These are phyloP conservation scores for Drosophila parthenogenetica DNA, from an alignment of 2,888 invertebrate genomes.

Conservation along the genomic window DNA sequence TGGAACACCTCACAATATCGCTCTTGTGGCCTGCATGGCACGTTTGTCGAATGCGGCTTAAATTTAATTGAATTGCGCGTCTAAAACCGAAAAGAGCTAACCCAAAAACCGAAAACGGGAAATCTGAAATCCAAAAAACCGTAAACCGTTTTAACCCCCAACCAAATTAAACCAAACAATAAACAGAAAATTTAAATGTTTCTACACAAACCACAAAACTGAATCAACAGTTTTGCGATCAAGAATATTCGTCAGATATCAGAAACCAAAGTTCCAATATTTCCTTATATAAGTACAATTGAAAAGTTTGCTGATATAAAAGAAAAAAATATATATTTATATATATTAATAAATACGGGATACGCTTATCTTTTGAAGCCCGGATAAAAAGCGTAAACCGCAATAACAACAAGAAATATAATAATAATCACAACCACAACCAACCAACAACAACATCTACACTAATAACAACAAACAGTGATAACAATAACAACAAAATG, in stretches of 20 bases:
- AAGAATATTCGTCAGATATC: conserved; percentile 28
- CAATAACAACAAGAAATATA: conserved; percentile 30
- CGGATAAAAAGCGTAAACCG: conserved; percentile 44
- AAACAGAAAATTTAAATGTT: not conserved
- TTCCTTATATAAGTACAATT: conserved; percentile 1
- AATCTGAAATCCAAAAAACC: conserved; percentile 21
- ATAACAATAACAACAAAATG: conserved; percentile 84
- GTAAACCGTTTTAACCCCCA: conserved; percentile 2
- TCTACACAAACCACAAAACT: conserved; percentile 18
- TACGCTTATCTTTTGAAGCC: conserved; percentile 37
- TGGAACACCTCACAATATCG: conserved; percentile 50
- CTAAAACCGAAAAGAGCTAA: conserved; percentile 32
- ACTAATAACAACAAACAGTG: conserved; percentile 26
- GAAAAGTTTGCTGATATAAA: conserved; percentile 42
- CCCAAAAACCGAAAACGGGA: conserved; percentile 15
- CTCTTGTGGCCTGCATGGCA: conserved; percentile 63
- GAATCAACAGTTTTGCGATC: conserved; percentile 47
- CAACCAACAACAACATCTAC: not conserved
- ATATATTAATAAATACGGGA: conserved; percentile 16
- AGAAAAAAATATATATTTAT: conserved; percentile 12
- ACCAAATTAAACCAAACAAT: not conserved
- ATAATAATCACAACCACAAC: conserved; percentile 26
- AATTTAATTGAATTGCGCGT: conserved; percentile 69
- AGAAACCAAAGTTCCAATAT: conserved; percentile 46
- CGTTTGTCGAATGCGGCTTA: conserved; percentile 70